Evolutionary conservation across 2,797 vertebrate species (phyloP), one percentile per base, ranked within the genome.

Genomic region (Diplodus puntazzo): DNA sequence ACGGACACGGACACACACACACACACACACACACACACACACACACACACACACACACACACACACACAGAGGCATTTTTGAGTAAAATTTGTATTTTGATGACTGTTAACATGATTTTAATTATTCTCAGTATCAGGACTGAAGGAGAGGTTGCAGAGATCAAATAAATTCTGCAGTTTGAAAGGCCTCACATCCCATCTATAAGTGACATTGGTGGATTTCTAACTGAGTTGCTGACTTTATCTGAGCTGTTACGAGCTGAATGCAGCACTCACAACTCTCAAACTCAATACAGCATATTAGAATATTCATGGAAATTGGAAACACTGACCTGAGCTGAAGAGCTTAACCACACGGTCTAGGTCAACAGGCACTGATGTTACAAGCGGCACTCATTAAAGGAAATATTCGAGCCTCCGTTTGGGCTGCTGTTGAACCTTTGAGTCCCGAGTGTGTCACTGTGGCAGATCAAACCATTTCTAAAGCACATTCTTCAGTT

Each of bases 301-400:
- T 81, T 69, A 71, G 46, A 84, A 78, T 71, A 78, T 87, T 81
- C 88, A 88, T 88, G 65, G 78, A 65, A 82, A 87, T 65, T 75
- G 78, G 79, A 91, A 75, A 83, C 77, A 75, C 49, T 69, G 84
- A 89, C 82, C 85, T 39, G 16, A 43, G 72, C 23, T 84, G 59
- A 87, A 83, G 69, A 79, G 78, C 80, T 71, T 78, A 84, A 87
- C 72, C 81, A 65, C 77, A 71, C 27, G 77, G 79, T 76, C 50
- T 34, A 52, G 74, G 83, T 85, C 79, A 80, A 84, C 79, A 79
- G 75, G 69, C 76, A 67, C 59, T 42, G 30, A 75, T 79, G 66
- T 85, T 76, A 58, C 64, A 62, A 67, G 57, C 66, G 55, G 76
- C 63, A 79, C 83, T 91, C 81, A 88, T 89, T 89, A 87, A 81